These are phyloP conservation scores for Epicauta chinensis DNA, from an alignment of 1,140 invertebrate genomes.

Conservation along the genomic window DNA sequence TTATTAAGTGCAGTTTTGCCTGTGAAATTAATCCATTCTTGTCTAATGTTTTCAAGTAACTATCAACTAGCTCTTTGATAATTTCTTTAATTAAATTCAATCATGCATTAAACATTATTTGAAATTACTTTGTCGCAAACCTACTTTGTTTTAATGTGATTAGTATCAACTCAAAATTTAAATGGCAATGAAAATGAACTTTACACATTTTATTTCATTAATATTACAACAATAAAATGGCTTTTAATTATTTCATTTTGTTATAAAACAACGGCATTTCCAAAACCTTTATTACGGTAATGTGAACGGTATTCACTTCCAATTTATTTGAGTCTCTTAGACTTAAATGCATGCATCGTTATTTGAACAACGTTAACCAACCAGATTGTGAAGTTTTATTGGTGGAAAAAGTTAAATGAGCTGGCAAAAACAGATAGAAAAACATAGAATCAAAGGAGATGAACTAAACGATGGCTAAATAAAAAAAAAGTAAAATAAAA, in stretches of 20 bases:
- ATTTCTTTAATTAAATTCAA: constrained; percentile 8
- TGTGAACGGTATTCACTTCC: constrained; percentile 5
- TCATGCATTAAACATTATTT: constrained; percentile 6
- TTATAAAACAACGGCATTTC: too few species aligned
- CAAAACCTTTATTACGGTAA: constrained; percentile 12
- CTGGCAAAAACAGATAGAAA: constrained; percentile 14
- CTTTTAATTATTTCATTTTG: too few species aligned
- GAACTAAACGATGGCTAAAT: too few species aligned
- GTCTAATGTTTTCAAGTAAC: too few species aligned
- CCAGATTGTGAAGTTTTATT: constrained; percentile 13
- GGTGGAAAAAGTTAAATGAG: constrained; percentile 16
- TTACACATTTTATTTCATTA: not conserved
- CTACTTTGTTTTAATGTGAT: constrained; percentile 1
- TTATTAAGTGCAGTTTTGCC: constrained; percentile 1
- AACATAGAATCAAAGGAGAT: too few species aligned
- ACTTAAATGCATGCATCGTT: constrained; percentile 15
- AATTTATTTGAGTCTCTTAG: constrained; percentile 1
- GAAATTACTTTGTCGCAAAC: not conserved
- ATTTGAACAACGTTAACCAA: constrained; percentile 9
- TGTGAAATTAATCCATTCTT: too few species aligned
- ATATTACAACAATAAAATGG: too few species aligned
- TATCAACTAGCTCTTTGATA: too few species aligned
- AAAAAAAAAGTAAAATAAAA: too few species aligned
- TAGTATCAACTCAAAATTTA: not conserved
- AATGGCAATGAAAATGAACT: too few species aligned